Conservation (phyloP, 2,797 vertebrate species). For the Acridotheres tristis region DNA sequence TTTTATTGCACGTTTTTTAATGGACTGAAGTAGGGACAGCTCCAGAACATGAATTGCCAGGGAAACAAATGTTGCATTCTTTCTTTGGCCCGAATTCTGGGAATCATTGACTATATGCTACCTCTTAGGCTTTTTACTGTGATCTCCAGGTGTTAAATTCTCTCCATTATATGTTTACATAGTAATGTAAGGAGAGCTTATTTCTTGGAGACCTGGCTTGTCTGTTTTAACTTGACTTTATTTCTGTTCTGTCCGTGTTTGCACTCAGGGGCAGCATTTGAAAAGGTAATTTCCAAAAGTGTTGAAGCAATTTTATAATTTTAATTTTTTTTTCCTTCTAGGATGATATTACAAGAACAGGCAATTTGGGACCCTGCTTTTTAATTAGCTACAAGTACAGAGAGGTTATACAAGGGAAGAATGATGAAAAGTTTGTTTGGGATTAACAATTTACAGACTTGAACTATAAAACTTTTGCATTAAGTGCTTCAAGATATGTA, state of each 20-base stretch:
- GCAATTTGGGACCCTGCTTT: neutral
- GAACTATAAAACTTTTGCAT: neutral
- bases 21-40: neutral
- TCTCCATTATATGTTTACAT: neutral
- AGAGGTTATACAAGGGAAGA: neutral
- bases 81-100: neutral
- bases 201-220: neutral
- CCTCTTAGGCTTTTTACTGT: neutral
- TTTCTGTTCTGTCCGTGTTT: neutral
- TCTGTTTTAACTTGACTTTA: neutral
- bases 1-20: neutral
- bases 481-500: neutral
- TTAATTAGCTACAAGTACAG: neutral
- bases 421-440: neutral
- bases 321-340: fast-evolving
- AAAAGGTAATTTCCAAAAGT: neutral
- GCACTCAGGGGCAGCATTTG: neutral
- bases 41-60: neutral
- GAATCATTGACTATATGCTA: neutral
- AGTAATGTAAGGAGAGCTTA: neutral
- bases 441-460: neutral
- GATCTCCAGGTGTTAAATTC: neutral
- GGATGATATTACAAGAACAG: neutral
- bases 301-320: neutral
- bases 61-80: neutral